Conservation (phyloP, 2,888 invertebrate species). For the Himalopsyche kuldschensis region DNA sequence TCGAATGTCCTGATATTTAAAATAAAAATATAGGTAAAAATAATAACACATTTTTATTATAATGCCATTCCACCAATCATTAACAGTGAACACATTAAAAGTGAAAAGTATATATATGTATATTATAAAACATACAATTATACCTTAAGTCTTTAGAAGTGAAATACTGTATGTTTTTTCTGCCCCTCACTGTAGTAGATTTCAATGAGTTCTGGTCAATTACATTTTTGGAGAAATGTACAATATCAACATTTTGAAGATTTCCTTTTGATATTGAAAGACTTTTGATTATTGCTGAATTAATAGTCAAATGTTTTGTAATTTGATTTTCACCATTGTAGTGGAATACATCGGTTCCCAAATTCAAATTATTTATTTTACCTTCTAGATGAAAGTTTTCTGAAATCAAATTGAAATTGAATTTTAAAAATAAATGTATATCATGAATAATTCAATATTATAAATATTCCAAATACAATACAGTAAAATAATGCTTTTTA, state of each 20-base stretch:
- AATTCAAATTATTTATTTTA: conserved; percentile 55
- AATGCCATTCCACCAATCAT: no score
- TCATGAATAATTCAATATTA: no score
- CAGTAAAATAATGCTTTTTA: not conserved
- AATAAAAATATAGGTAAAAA: no score
- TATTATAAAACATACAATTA: no score
- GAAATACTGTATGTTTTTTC: not conserved
- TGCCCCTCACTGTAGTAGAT: not conserved
- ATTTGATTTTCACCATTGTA: conserved; percentile 50
- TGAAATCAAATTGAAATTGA: conserved; percentile 34
- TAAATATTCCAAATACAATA: no score
- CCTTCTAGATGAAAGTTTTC: conserved; percentile 46
- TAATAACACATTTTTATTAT: no score
- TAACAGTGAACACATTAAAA: no score
- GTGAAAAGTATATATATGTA: no score
- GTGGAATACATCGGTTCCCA: conserved; percentile 56
- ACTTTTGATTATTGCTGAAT: conserved; percentile 47
- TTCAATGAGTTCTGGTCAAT: conserved; percentile 47
- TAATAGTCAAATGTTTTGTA: conserved; percentile 50
- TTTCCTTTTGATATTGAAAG: conserved; percentile 45
- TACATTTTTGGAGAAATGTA: conserved; percentile 52
- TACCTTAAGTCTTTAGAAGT: not conserved
- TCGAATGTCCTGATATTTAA: no score
- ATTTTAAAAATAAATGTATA: no score
- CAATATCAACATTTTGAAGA: conserved; percentile 53